phyloP scores from a whole-genome alignment of 1,140 invertebrate genomes.

The Melipona quadrifasciata region DNA sequence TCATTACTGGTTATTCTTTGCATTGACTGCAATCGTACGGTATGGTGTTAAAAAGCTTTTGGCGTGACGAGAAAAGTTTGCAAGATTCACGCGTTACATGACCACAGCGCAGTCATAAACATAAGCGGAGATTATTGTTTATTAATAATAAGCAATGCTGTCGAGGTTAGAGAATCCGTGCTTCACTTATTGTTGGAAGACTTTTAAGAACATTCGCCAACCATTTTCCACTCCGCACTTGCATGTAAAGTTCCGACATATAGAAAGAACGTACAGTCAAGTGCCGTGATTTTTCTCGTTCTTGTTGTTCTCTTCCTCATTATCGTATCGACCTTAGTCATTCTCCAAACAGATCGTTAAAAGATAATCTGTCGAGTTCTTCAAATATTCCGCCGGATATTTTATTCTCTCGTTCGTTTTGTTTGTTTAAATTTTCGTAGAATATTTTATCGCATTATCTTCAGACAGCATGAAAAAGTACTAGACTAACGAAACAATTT shows the following conservation, averaged over 20 bases:
- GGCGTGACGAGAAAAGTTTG: not conserved
- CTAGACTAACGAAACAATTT: too few species aligned
- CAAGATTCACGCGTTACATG: conserved; percentile 3
- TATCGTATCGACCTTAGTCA: not conserved
- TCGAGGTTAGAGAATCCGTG: not conserved
- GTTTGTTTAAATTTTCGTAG: too few species aligned
- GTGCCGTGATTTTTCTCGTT: not conserved
- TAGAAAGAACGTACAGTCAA: not conserved
- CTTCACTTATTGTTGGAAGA: not conserved
- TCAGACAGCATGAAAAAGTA: too few species aligned
- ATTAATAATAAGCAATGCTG: not conserved
- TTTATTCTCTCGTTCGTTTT: too few species aligned
- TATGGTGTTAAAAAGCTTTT: conserved; percentile 41
- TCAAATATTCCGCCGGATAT: too few species aligned
- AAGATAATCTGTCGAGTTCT: too few species aligned
- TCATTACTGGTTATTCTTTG: not conserved
- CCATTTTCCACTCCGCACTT: not conserved
- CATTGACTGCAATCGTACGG: not conserved
- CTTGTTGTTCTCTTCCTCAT: accelerated
- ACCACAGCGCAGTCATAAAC: conserved; percentile 12
- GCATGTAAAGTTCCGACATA: not conserved
- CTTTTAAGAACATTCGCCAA: not conserved
- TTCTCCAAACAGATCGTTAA: too few species aligned
- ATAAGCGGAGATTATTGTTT: conserved; percentile 26
- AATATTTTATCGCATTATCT: too few species aligned